These are phyloP conservation scores for Polydrusus tereticollis DNA, from an alignment of 2,888 invertebrate species.

Conservation along the genomic window DNA sequence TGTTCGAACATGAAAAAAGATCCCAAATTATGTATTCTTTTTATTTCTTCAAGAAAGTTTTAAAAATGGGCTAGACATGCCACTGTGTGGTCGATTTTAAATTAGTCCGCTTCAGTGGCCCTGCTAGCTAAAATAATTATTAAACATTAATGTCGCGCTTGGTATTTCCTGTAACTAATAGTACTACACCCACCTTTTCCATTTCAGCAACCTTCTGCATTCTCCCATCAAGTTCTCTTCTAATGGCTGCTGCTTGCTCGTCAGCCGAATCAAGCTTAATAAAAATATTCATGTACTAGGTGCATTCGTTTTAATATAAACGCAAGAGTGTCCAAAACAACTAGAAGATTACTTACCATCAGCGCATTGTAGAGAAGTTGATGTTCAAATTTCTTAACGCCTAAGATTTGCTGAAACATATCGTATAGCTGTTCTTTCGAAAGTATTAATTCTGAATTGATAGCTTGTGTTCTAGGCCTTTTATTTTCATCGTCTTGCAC, in stretches of 20 bases:
- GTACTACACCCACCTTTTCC: conserved; percentile 81
- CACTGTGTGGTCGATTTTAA: too few relatives aligned
- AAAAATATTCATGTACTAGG: conserved; percentile 14
- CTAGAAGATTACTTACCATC: conserved; percentile 78
- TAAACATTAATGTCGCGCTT: not conserved
- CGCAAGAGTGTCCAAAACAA: too few relatives aligned
- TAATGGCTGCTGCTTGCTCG: conserved; percentile 99
- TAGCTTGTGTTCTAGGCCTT: conserved; percentile 89
- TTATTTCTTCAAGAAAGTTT: too few relatives aligned
- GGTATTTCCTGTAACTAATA: not conserved
- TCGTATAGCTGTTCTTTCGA: conserved; percentile 99
- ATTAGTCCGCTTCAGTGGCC: too few relatives aligned
- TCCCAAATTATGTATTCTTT: too few relatives aligned
- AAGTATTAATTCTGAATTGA: conserved; percentile 93
- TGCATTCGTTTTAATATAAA: not conserved
- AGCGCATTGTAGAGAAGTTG: conserved; percentile 98
- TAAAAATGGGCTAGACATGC: too few relatives aligned
- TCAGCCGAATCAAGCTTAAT: conserved; percentile 96
- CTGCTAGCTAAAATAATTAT: too few relatives aligned
- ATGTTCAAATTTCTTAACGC: conserved; percentile 99
- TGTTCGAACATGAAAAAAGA: too few relatives aligned
- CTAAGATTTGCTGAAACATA: conserved; percentile 99
- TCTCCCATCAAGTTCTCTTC: conserved; percentile 97
- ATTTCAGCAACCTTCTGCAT: conserved; percentile 97
- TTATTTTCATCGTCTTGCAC: conserved; percentile 88